Evolutionary conservation across 1,140 invertebrate genomes (phyloP).

Genomic region (Drosophila kanapiae): DNA sequence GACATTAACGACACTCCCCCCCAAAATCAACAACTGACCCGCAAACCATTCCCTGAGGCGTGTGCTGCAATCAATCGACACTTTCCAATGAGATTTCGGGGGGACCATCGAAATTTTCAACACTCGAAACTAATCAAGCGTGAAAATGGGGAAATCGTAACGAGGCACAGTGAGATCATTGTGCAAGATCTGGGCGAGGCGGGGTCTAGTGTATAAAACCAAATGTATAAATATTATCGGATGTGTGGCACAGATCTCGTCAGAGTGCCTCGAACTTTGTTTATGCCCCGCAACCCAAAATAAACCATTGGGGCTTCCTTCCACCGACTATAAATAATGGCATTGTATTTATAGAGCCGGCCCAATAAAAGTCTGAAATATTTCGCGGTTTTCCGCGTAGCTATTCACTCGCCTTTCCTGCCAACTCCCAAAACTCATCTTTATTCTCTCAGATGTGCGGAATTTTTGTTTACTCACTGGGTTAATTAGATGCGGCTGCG

Average conservation of each 20-base stretch:
- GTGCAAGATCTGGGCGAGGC: slow-evolving; percentile 43
- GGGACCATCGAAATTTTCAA: slow-evolving; percentile 69
- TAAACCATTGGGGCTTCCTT: slow-evolving; percentile 40
- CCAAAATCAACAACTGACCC: slow-evolving; percentile 4
- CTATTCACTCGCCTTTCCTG: slow-evolving; percentile 35
- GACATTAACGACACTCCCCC: slow-evolving; percentile 28
- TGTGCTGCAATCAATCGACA: slow-evolving; percentile 71
- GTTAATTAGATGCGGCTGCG: slow-evolving; percentile 55
- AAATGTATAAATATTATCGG: slow-evolving; percentile 46
- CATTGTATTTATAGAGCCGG: slow-evolving; percentile 16
- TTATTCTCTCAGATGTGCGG: slow-evolving; percentile 32
- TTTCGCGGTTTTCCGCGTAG: slow-evolving; percentile 10
- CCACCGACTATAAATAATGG: slow-evolving; percentile 44
- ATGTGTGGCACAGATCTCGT: slow-evolving; percentile 49
- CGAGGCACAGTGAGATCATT: slow-evolving; percentile 38
- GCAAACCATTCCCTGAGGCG: slow-evolving; percentile 20
- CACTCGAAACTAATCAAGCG: slow-evolving; percentile 70
- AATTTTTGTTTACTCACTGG: slow-evolving; percentile 36
- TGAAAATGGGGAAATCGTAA: slow-evolving; percentile 60
- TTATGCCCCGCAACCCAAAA: slow-evolving; percentile 34
- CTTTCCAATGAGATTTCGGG: slow-evolving; percentile 24
- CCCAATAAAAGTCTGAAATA: slow-evolving; percentile 13
- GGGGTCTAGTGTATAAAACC: slow-evolving; percentile 50
- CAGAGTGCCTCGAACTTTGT: slow-evolving; percentile 34
- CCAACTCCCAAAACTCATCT: slow-evolving; percentile 27